Base-by-base conservation (phyloP, 2,888 invertebrate species). In the Aethes cnicana region DNA sequence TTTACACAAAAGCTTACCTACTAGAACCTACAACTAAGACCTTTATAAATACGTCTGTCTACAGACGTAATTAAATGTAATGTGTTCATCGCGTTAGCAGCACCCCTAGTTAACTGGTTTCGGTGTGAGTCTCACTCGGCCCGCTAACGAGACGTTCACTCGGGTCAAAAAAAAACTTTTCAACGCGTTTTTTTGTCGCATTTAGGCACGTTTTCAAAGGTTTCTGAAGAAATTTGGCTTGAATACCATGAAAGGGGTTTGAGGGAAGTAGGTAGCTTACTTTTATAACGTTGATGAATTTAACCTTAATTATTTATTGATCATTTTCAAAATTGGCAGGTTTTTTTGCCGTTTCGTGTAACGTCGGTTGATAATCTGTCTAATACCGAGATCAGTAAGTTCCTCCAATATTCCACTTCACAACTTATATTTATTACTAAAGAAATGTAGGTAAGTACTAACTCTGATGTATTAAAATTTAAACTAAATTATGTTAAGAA, bases 121-220 rank as follows among this genome's bases (percentile, higher is more conserved):
- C 32, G 49, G 53, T 36, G 17, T 37, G 48, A 59, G 53, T 47
- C 53, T 47, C 49, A 53, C 55, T 64, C 50, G 49, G 57, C 57
- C 57, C 59, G 63, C 69, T 75, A 75, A 75, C 70, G 74, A 75
- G 70, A 72, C 72, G 78, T 81, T 81, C 75, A 78, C 64, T 66
- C 68, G 63, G 64, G 75, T 77, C 75, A 67, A 74, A 81, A 77
- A n/a, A 77, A 73, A 71, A 74, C 69, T 73, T 70, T 75, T 73
- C 61, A 56, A 55, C 54, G 64, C 54, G 63, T 68, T 61, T 68
- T 68, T 63, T 74, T 70, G 72, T 69, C 68, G 73, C 61, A 62
- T 73, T 74, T 69, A 50, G 44, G 44, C 41, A 41, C 50, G 33
- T n/a, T 44, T 21, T 26, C 35, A 11, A 39, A 26, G 41, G 39